Conservation (phyloP, 2,888 invertebrate genomes). For the Apotomis capreana region DNA sequence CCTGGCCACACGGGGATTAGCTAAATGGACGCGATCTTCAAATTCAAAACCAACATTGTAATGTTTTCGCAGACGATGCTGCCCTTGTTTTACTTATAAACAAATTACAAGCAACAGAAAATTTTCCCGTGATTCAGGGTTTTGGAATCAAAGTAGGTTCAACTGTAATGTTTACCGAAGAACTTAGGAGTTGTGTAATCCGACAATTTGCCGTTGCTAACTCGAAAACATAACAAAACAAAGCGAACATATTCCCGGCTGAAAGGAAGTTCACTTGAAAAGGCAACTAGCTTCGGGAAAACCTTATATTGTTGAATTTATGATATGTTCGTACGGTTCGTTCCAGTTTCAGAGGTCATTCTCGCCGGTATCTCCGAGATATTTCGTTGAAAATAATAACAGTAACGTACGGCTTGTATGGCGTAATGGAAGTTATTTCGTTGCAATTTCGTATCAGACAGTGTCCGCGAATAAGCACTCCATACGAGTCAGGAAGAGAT, state of each 20-base stretch:
- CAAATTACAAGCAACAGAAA: conserved; percentile 66
- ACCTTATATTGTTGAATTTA: conserved; percentile 79
- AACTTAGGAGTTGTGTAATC: conserved; percentile 80
- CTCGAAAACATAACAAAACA: conserved; percentile 81
- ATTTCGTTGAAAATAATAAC: conserved; percentile 72
- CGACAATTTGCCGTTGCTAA: conserved; percentile 78
- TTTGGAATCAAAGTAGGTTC: conserved; percentile 68
- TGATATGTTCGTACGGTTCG: conserved; percentile 69
- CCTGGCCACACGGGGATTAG: conserved; percentile 44
- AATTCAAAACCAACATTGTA: conserved; percentile 59
- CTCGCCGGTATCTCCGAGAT: conserved; percentile 64
- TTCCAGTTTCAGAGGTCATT: conserved; percentile 72
- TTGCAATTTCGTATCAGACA: conserved; percentile 53
- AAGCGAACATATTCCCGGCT: conserved; percentile 76
- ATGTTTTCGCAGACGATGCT: conserved; percentile 57
- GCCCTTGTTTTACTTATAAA: conserved; percentile 63
- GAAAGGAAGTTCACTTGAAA: conserved; percentile 79
- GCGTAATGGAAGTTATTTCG: conserved; percentile 56
- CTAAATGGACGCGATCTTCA: conserved; percentile 52
- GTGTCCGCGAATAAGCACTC: conserved; percentile 52
- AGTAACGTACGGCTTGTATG: conserved; percentile 54
- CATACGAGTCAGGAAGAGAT: conserved; percentile 46
- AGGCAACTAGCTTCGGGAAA: conserved; percentile 77
- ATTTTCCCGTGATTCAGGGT: conserved; percentile 53
- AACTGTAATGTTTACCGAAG: conserved; percentile 72